Percentiles rank a stretch among this genome's conserved stretches.
These are phyloP conservation scores for Drosophila elegans DNA, from an alignment of 1,140 invertebrate species.

Conservation along the genomic window DNA sequence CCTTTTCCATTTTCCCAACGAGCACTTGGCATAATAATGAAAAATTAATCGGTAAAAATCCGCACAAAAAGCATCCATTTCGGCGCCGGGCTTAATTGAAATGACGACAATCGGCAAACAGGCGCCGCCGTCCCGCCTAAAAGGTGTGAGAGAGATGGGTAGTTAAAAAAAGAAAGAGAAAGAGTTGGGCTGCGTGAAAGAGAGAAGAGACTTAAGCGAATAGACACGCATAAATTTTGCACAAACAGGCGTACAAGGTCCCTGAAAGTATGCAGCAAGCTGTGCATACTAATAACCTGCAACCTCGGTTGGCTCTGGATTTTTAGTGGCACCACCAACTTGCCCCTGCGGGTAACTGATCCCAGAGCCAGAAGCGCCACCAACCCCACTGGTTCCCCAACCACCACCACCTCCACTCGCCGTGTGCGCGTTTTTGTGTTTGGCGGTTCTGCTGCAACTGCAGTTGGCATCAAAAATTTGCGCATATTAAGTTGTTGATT, in stretches of 20 bases:
- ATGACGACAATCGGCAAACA: constrained; percentile 46
- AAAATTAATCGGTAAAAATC: constrained; percentile 69
- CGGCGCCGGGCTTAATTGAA: constrained; percentile 72
- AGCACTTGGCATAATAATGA: constrained; percentile 69
- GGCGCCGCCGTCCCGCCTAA: constrained; percentile 36
- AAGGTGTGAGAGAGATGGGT: constrained; percentile 22
- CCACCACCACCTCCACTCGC: constrained; percentile 10
- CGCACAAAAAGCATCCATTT: constrained; percentile 47
- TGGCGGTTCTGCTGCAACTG: constrained; percentile 31
- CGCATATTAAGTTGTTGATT: constrained; percentile 80
- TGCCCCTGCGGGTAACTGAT: constrained; percentile 40
- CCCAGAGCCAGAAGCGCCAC: constrained; percentile 14
- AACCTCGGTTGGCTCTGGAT: constrained; percentile 12
- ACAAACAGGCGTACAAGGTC: constrained; percentile 48
- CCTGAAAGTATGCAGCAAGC: constrained; percentile 50
- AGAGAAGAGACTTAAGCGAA: constrained; percentile 18
- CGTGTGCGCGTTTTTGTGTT: constrained; percentile 25
- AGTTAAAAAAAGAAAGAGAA: background rate
- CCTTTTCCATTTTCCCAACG: constrained; percentile 2
- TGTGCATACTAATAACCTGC: constrained; percentile 63
- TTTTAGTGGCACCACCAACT: constrained; percentile 23
- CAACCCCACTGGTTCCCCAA: constrained; percentile 14
- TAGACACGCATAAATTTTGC: constrained; percentile 75
- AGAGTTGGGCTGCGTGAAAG: background rate
- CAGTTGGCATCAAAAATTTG: constrained; percentile 54